Percentiles rank a stretch among this genome's conserved stretches.
phyloP scores from a whole-genome alignment of 2,888 invertebrate species.

The Eretmocerus hayati region DNA sequence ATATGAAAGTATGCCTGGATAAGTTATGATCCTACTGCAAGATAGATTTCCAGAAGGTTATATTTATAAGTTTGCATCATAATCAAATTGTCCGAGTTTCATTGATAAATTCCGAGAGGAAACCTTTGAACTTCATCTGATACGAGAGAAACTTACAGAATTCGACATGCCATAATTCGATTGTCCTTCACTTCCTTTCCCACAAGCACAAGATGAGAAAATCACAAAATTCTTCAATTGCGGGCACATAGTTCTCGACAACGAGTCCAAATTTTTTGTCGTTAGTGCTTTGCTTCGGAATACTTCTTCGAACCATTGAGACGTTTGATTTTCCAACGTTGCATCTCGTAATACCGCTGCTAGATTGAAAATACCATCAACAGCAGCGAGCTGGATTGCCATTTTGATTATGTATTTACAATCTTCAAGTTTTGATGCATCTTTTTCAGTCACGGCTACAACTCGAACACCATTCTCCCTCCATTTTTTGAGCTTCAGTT shows the following conservation, averaged over 20 bases:
- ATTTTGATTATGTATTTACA: slow-evolving; percentile 63
- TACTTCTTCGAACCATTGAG: slow-evolving; percentile 50
- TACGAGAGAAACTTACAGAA: slow-evolving; percentile 33
- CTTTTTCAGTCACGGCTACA: slow-evolving; percentile 59
- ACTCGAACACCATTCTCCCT: slow-evolving; percentile 63
- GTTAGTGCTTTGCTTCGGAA: slow-evolving; percentile 54
- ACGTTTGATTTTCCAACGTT: slow-evolving; percentile 51
- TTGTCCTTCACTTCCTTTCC: slow-evolving; percentile 60
- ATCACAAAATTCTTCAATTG: slow-evolving; percentile 53
- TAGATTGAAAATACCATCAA: slow-evolving; percentile 62
- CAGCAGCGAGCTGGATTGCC: slow-evolving; percentile 48
- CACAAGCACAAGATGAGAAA: slow-evolving; percentile 60
- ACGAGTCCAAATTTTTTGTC: slow-evolving; percentile 52
- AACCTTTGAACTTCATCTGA: no score
- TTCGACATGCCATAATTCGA: slow-evolving; percentile 58
- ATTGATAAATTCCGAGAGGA: no score
- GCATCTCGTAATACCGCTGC: slow-evolving; percentile 56
- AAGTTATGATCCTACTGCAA: no score
- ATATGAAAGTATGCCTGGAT: neutral
- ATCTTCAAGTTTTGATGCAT: slow-evolving; percentile 65
- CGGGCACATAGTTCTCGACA: slow-evolving; percentile 50
- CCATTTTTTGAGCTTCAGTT: slow-evolving; percentile 62
- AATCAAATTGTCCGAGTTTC: neutral
- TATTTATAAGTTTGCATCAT: neutral
- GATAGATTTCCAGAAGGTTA: slow-evolving; percentile 11